Evolutionary conservation across 2,888 invertebrate genomes (phyloP).

Genomic region (Drosophila subquinaria): DNA sequence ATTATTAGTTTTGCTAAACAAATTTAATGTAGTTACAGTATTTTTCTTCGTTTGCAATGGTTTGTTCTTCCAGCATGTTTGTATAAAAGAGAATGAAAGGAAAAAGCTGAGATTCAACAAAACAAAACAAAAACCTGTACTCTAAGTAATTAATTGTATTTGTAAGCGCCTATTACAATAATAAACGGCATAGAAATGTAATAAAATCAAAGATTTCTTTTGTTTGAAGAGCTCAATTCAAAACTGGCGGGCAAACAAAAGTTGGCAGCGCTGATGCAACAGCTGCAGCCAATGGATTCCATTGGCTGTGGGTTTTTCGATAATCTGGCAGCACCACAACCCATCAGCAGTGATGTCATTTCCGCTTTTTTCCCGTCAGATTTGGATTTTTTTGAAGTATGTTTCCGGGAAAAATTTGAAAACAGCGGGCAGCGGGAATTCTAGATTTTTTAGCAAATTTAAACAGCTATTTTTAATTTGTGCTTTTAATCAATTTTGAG

Average conservation of each 20-base stretch:
- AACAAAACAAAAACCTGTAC: constrained; percentile 66
- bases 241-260: constrained; percentile 8
- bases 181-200: constrained; percentile 58
- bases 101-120: constrained; percentile 59
- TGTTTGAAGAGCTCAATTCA: not conserved
- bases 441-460: no score
- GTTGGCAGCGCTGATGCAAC: constrained; percentile 1
- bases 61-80: constrained; percentile 73
- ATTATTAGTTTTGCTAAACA: constrained; percentile 39
- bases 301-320: no score
- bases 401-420: no score
- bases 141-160: constrained; percentile 73
- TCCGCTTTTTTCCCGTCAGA: no score
- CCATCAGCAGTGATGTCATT: no score
- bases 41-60: constrained; percentile 64
- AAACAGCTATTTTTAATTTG: no score
- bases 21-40: constrained; percentile 60
- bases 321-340: no score
- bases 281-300: not conserved
- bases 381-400: no score
- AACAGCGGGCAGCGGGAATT: no score
- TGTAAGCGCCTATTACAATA: constrained; percentile 69
- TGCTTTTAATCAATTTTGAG: no score
- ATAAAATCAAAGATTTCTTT: not conserved
- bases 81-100: constrained; percentile 36